Base-by-base conservation (phyloP, 1,140 invertebrate genomes). In the Drosophila lowei region DNA sequence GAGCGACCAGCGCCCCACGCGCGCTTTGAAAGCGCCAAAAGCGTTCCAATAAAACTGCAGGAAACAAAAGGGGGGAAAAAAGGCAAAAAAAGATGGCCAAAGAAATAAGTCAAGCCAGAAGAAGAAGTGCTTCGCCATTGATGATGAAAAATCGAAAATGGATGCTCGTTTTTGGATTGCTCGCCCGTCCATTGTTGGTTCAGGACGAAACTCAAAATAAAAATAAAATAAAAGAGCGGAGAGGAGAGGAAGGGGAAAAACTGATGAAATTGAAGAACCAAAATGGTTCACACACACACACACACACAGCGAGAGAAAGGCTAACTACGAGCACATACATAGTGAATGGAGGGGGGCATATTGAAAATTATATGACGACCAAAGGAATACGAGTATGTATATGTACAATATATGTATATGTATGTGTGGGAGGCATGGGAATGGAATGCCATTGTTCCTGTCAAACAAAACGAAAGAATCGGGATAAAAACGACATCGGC, bases 141-240 rank as follows among this genome's bases (percentile, higher is more conserved):
- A 70, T 57, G 61, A 61, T 76, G 72, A 75, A 80, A 79, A 79
- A 80, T 72, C 61, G 67, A 80, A 76, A 80, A 80, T 80, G 77
- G 72, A 63, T 66, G 73, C 72, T 68, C 72, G 77, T 47, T 70
- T 80, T 52, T 63, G 58, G 55, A 55, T 61, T 80, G 48, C 71
- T 47, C 68, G 57, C 71, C 43, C 68, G 57, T 23, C 54, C 67
- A 71, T 74, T 74, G 71, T 73, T 63, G 52, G 66, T 21, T 55
- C 65, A 16, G 43, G 38, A 28, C 52, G 42, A 30, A 67, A 47
- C 49, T 56, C 30, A 5, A 54, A 18, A 18, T 18, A 57, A 58
- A 25, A 48, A 8, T 21, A 7, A 16, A 53, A 34, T 2, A 30
- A 0, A 41, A 61, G 63, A 65, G 7, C 13, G 30, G n/a, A 50